phyloP scores from a whole-genome alignment of 2,888 invertebrate genomes.

The Aleiodes leptofemur region DNA sequence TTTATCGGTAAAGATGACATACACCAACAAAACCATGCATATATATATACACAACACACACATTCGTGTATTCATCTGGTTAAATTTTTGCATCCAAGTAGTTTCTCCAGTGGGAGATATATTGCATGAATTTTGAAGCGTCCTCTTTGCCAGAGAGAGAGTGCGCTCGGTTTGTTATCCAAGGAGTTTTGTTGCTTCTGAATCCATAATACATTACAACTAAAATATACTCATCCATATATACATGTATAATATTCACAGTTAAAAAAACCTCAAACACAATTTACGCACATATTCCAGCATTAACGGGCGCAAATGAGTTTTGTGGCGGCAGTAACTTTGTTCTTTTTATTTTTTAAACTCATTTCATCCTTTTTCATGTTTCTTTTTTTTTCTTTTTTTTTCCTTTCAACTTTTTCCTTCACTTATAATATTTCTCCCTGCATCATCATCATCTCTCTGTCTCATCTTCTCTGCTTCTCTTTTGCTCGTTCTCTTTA shows the following conservation, averaged over 20 bases:
- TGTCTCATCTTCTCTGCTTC: neutral
- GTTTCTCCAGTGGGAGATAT: no score
- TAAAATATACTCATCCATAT: neutral
- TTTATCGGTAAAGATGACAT: no score
- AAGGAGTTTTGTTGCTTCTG: constrained; percentile 20
- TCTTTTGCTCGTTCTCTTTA: constrained; percentile 19
- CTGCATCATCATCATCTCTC: no score
- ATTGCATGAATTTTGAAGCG: no score
- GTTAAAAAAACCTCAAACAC: constrained; percentile 31
- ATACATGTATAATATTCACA: constrained; percentile 34
- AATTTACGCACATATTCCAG: constrained; percentile 42
- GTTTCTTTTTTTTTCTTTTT: constrained; percentile 23
- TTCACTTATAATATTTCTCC: no score
- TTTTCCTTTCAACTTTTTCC: constrained; percentile 29
- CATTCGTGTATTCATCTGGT: no score
- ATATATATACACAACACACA: no score
- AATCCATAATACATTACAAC: constrained; percentile 17
- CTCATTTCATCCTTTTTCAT: constrained; percentile 19
- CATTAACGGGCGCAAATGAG: constrained; percentile 59
- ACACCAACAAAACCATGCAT: no score
- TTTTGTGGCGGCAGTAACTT: constrained; percentile 55
- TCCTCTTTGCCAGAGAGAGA: no score
- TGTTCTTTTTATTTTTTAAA: constrained; percentile 12
- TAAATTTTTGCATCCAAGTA: no score
- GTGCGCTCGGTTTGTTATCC: neutral